Conservation (phyloP, 2,113 vertebrate genomes). For the Sinosuthora webbiana region DNA sequence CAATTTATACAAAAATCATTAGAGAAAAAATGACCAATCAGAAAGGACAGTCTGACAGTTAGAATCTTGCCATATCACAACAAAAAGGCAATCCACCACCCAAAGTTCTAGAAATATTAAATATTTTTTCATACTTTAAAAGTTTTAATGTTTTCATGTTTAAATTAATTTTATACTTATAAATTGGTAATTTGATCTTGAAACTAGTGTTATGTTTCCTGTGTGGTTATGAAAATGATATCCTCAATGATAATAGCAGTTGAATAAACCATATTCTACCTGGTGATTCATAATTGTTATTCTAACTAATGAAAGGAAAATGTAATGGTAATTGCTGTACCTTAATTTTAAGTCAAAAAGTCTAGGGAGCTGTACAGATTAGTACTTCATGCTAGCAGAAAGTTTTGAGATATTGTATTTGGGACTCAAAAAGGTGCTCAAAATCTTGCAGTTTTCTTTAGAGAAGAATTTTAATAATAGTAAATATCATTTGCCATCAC, state of each 20-base stretch:
- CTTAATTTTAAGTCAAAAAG: background rate
- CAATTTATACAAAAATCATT: background rate
- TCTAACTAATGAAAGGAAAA: background rate
- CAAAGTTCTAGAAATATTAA: background rate
- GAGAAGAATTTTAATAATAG: background rate
- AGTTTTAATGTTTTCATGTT: background rate
- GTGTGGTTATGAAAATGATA: background rate
- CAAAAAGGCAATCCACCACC: background rate
- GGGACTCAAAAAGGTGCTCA: background rate
- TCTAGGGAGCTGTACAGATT: background rate
- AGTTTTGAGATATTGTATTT: background rate
- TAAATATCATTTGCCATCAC: background rate
- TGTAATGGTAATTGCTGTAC: background rate
- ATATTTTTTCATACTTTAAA: background rate
- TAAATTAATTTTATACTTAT: background rate
- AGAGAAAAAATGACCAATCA: background rate
- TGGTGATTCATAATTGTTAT: background rate
- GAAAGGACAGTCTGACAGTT: background rate
- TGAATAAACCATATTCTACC: background rate
- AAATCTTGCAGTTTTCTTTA: background rate
- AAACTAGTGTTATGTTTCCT: background rate
- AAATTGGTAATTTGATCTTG: background rate
- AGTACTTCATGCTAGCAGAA: background rate
- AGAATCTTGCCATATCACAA: background rate
- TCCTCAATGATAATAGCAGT: background rate